Evolutionary conservation across 64 coral and sea anemone genomes (phyloP).

Genomic region (Montipora sp.): DNA sequence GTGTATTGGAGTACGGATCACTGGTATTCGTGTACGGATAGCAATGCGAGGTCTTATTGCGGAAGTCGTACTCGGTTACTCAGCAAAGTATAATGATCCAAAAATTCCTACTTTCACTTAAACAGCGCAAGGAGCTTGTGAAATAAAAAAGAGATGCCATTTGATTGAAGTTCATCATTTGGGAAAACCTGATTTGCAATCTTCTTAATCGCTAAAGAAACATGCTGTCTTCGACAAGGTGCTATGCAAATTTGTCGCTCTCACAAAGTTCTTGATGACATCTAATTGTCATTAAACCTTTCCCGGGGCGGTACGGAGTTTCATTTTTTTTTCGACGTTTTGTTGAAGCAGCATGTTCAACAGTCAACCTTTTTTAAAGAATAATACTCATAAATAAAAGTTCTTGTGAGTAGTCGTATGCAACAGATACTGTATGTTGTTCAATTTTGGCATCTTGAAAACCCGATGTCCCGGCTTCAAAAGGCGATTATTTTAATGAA

Average conservation of each 20-base stretch:
- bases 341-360: not conserved
- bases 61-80: too few relatives aligned
- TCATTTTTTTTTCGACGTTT: not conserved
- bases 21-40: too few relatives aligned
- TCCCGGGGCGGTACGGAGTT: not conserved
- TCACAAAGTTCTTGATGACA: not conserved
- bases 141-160: not conserved
- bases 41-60: too few relatives aligned
- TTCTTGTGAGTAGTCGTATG: not conserved
- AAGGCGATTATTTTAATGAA: not conserved
- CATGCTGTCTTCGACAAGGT: not conserved
- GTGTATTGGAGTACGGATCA: too few relatives aligned
- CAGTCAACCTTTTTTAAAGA: not conserved
- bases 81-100: too few relatives aligned
- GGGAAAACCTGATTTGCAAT: not conserved
- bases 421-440: not conserved
- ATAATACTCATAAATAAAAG: not conserved
- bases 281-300: not conserved
- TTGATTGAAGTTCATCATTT: not conserved
- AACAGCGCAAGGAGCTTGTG: not conserved
- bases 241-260: conserved; percentile 12
- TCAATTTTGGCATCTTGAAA: conserved; percentile 15
- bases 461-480: not conserved
- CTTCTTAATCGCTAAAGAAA: not conserved
- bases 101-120: not conserved